phyloP scores from a whole-genome alignment of 2,888 invertebrate species.

The Priocnemis perturbator region DNA sequence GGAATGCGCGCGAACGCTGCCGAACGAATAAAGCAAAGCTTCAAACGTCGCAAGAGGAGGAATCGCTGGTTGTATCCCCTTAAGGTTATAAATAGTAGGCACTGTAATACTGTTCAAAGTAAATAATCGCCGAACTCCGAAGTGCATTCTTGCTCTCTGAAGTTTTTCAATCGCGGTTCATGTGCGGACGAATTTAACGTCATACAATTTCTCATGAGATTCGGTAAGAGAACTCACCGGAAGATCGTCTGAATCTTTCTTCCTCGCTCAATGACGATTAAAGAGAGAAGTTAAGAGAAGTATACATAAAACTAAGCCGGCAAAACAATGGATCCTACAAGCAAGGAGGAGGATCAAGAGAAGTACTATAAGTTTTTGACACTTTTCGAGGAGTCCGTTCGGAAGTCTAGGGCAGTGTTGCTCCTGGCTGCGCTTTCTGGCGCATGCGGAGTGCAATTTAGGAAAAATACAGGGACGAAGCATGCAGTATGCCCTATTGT shows the following conservation, averaged over 20 bases:
- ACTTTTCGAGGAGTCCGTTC: background rate
- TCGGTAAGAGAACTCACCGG: background rate
- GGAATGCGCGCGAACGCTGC: background rate
- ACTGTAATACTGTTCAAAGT: background rate
- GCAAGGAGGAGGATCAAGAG: constrained; percentile 23
- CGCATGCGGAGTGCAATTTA: no score
- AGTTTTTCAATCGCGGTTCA: no score
- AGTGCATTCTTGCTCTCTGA: no score
- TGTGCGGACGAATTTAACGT: no score
- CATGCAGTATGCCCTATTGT: no score
- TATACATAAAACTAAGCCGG: background rate
- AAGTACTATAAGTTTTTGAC: constrained; percentile 17
- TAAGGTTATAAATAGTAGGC: constrained; percentile 9
- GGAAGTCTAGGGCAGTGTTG: constrained; percentile 8
- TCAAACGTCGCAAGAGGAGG: background rate
- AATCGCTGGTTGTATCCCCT: background rate
- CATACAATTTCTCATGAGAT: no score
- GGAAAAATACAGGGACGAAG: no score
- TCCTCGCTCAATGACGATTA: no score
- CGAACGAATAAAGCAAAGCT: background rate
- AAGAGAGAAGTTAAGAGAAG: background rate
- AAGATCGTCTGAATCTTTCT: background rate
- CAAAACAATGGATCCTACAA: constrained; percentile 24
- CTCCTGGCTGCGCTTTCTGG: no score
- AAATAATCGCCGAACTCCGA: no score